Evolutionary conservation across 2,888 invertebrate species (phyloP).

Genomic region (Rhaphigaster nebulosa): DNA sequence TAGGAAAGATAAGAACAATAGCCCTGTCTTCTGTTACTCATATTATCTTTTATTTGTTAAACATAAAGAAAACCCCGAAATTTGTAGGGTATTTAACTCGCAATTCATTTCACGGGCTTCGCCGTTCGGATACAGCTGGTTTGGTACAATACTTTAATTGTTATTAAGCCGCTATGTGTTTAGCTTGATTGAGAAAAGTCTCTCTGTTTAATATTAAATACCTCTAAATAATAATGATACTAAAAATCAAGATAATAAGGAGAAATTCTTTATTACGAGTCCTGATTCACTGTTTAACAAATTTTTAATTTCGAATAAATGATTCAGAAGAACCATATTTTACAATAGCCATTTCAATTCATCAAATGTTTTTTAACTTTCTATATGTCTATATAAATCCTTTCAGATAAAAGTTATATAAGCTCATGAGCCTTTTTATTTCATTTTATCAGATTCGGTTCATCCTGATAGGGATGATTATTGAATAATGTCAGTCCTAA

Average conservation of each 20-base stretch:
- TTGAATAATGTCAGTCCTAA: background rate
- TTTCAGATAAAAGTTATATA: constrained; percentile 14
- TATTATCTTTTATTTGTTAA: too few relatives aligned
- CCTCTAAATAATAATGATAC: background rate
- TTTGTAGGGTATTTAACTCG: too few relatives aligned
- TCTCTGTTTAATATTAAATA: background rate
- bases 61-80: too few relatives aligned
- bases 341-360: too few relatives aligned
- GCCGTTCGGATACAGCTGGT: too few relatives aligned
- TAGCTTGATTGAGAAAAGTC: too few relatives aligned
- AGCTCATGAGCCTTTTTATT: background rate
- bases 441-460: background rate
- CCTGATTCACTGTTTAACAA: background rate
- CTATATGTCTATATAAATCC: background rate
- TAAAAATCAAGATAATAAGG: background rate
- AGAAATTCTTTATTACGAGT: too few relatives aligned
- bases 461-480: background rate
- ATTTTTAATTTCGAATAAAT: background rate
- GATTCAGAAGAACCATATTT: background rate
- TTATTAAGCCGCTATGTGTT: too few relatives aligned
- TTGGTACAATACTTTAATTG: too few relatives aligned
- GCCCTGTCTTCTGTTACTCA: too few relatives aligned
- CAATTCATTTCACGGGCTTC: too few relatives aligned
- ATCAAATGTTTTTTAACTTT: background rate
- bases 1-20: too few relatives aligned